phyloP scores from a whole-genome alignment of 2,888 invertebrate genomes.

The Scaptomyza reducta region DNA sequence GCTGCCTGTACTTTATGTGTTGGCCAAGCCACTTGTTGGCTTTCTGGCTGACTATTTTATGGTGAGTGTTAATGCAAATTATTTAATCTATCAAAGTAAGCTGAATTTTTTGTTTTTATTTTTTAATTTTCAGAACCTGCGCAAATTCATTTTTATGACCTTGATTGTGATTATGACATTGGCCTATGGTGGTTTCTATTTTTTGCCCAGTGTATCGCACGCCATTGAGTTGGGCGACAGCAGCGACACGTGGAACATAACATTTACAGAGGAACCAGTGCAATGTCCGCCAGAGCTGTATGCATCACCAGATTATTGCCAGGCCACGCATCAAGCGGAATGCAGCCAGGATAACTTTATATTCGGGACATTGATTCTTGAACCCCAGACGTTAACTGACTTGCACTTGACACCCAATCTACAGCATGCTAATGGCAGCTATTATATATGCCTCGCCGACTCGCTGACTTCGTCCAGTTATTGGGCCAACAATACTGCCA shows the following conservation, averaged over 20 bases:
- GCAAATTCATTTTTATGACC: slow-evolving; percentile 89
- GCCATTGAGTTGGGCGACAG: slow-evolving; percentile 56
- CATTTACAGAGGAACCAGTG: slow-evolving; percentile 29
- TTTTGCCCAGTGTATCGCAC: slow-evolving; percentile 85
- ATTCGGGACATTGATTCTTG: slow-evolving; percentile 58
- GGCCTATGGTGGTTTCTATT: slow-evolving; percentile 89
- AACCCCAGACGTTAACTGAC: slow-evolving; percentile 17
- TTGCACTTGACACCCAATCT: slow-evolving; percentile 39
- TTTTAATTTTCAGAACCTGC: slow-evolving; percentile 78
- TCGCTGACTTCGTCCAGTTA: not conserved
- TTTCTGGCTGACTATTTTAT: slow-evolving; percentile 90
- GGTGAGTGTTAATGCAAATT: slow-evolving; percentile 73
- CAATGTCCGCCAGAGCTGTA: slow-evolving; percentile 51
- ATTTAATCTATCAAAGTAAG: not conserved
- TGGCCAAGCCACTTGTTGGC: slow-evolving; percentile 91
- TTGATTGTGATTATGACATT: slow-evolving; percentile 88
- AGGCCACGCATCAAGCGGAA: slow-evolving; percentile 48
- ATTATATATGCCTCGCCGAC: slow-evolving; percentile 43
- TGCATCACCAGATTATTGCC: slow-evolving; percentile 39
- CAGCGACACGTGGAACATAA: slow-evolving; percentile 58
- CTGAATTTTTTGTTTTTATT: not conserved
- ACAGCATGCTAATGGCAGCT: slow-evolving; percentile 45
- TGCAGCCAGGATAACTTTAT: slow-evolving; percentile 40
- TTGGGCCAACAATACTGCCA: slow-evolving; percentile 28
- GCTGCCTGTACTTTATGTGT: slow-evolving; percentile 90